Percentiles rank a stretch among this genome's conserved stretches.
Evolutionary conservation across 2,113 vertebrate species (phyloP).

Genomic region (Podilymbus podiceps): DNA sequence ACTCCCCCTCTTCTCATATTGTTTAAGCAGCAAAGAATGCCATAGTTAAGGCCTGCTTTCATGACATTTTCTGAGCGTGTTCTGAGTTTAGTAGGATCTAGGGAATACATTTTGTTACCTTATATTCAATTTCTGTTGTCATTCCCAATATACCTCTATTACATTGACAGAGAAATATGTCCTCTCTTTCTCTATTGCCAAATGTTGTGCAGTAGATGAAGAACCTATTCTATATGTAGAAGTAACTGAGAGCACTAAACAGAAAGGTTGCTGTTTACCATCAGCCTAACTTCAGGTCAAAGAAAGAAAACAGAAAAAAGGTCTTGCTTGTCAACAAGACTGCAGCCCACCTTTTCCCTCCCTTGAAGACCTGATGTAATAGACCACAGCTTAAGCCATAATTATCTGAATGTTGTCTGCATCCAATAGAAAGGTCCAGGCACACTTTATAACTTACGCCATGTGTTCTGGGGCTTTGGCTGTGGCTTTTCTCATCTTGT

Average conservation of each 20-base stretch:
- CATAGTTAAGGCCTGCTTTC: not conserved
- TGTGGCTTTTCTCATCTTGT: not conserved
- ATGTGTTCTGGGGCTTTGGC: not conserved
- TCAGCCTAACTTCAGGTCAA: not conserved
- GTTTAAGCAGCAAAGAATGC: not conserved
- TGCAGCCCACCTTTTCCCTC: not conserved
- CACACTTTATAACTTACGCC: not conserved
- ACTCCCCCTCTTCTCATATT: not conserved
- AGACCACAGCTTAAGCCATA: not conserved
- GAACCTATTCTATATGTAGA: not conserved
- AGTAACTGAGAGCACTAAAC: not conserved
- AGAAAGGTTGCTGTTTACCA: not conserved
- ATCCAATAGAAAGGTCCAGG: not conserved
- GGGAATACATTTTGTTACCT: not conserved
- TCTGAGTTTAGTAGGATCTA: not conserved
- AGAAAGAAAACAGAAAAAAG: not conserved
- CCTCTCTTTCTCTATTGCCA: not conserved
- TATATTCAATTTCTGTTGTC: constrained; percentile 9
- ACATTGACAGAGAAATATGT: not conserved
- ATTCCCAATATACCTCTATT: not conserved
- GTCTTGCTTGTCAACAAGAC: not conserved
- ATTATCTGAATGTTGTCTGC: not conserved
- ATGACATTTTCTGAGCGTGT: not conserved
- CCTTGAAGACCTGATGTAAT: not conserved
- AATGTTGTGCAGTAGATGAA: not conserved